Evolutionary conservation across 2,113 vertebrate genomes (phyloP).

Genomic region (Tursiops truncatus): DNA sequence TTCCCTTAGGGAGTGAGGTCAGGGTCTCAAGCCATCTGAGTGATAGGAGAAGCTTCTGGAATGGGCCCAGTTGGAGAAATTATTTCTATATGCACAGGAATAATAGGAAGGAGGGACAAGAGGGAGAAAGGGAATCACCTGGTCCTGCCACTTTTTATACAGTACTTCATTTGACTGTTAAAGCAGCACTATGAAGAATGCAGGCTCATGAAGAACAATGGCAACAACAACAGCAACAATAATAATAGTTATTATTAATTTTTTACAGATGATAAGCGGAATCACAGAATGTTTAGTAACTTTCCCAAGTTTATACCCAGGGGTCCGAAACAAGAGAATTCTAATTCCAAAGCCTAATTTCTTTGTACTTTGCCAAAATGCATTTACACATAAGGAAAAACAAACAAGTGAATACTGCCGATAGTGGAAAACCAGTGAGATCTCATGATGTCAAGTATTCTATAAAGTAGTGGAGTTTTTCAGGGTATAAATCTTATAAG

Average conservation of each 20-base stretch:
- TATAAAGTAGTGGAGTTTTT: neutral
- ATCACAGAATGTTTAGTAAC: neutral
- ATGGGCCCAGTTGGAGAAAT: neutral
- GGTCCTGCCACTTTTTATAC: neutral
- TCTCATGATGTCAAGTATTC: neutral
- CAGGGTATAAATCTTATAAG: neutral
- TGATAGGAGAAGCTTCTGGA: neutral
- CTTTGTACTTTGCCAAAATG: neutral
- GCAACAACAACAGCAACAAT: neutral
- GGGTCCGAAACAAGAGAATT: neutral
- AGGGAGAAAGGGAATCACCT: neutral
- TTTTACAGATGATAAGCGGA: neutral
- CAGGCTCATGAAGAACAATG: neutral
- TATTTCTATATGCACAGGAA: neutral
- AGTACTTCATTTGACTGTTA: neutral
- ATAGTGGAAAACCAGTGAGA: neutral
- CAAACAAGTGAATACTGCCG: neutral
- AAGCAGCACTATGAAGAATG: neutral
- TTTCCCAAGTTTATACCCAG: conserved; percentile 15
- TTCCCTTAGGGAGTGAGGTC: neutral
- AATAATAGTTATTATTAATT: neutral
- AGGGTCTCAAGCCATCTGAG: neutral
- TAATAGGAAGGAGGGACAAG: neutral
- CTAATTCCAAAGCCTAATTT: neutral
- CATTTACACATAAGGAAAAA: neutral